Percentiles rank a stretch among this genome's conserved stretches.
phyloP scores from a whole-genome alignment of 2,888 invertebrate species.

The Mantis religiosa region DNA sequence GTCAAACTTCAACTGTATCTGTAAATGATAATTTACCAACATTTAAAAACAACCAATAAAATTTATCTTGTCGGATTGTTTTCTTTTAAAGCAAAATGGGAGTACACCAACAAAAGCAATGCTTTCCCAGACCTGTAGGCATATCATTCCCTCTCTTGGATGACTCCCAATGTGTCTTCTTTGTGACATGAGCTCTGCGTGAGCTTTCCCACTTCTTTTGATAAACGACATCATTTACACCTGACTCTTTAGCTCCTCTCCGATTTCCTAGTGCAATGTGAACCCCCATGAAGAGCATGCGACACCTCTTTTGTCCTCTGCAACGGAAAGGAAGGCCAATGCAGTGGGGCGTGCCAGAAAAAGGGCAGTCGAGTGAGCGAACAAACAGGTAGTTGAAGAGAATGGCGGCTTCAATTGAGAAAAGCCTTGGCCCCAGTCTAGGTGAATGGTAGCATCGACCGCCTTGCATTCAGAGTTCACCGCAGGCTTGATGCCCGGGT shows the following conservation, averaged over 20 bases:
- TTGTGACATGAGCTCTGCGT: background rate
- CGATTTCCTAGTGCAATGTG: background rate
- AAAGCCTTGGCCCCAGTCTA: background rate
- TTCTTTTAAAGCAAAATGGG: too few species aligned
- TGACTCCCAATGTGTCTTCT: background rate
- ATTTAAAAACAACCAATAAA: too few species aligned
- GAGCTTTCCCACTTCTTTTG: background rate
- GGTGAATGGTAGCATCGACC: constrained; percentile 1
- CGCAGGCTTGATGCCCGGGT: background rate
- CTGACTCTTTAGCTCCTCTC: background rate
- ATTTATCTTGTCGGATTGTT: too few species aligned
- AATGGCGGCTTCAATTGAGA: background rate
- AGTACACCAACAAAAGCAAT: too few species aligned
- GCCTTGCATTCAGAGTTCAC: background rate
- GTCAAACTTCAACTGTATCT: too few species aligned
- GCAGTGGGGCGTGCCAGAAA: too few species aligned
- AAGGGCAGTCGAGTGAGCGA: background rate
- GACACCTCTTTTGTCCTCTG: background rate
- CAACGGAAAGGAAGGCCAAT: background rate
- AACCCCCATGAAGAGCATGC: background rate
- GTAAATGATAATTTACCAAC: too few species aligned
- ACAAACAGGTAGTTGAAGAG: background rate
- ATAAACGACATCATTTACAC: background rate
- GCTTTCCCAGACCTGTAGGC: too few species aligned
- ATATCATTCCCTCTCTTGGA: too few species aligned